These are phyloP conservation scores for Phoenoteleia sp. DNA, from an alignment of 2,888 invertebrate species.

Conservation along the genomic window DNA sequence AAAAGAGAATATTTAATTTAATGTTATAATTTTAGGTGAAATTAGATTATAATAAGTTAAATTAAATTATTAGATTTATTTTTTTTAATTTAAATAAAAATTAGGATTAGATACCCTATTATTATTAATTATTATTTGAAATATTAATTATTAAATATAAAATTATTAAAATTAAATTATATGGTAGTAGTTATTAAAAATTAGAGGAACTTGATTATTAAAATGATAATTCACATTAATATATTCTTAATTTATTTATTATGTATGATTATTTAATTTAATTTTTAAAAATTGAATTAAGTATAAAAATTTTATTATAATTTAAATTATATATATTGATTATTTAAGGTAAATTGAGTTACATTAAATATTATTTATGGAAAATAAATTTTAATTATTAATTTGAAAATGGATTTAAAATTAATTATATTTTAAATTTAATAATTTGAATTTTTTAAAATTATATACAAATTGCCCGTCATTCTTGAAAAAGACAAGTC, in stretches of 20 bases:
- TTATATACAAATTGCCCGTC: conserved; percentile 93
- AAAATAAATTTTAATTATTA: conserved; percentile 89
- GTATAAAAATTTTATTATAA: conserved; percentile 86
- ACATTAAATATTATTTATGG: conserved; percentile 89
- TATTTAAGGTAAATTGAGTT: conserved; percentile 90
- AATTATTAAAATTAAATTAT: conserved; percentile 85
- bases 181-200: conserved; percentile 59
- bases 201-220: conserved; percentile 63
- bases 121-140: conserved; percentile 86
- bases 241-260: conserved; percentile 56
- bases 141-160: conserved; percentile 88
- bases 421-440: conserved; percentile 89
- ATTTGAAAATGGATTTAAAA: conserved; percentile 88
- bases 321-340: conserved; percentile 90
- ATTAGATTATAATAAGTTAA: too few species aligned
- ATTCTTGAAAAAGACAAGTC: conserved; percentile 85
- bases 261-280: conserved; percentile 76
- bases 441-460: conserved; percentile 75
- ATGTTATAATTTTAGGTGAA: conserved; percentile 86
- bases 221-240: conserved; percentile 61
- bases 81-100: conserved; percentile 82
- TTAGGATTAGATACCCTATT: conserved; percentile 87
- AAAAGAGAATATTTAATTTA: conserved; percentile 7
- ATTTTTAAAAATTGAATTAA: conserved; percentile 88
- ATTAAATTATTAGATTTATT: conserved; percentile 87